Percentiles rank a stretch among this genome's conserved stretches.
Conservation (phyloP, 2,888 invertebrate genomes). For the Adineta ricciae region DNA sequence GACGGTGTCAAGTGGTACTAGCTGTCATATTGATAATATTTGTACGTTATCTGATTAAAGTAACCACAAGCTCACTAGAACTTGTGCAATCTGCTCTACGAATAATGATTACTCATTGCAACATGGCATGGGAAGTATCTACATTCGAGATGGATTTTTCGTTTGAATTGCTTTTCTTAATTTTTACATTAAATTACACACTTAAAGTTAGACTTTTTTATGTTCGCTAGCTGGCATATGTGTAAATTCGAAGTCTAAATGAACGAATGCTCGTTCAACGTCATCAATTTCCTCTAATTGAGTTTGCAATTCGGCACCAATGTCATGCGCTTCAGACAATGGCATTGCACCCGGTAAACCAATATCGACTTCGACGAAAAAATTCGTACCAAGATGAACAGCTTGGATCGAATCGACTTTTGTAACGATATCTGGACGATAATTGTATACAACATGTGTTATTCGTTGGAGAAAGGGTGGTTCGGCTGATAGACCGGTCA, state of each 20-base stretch:
- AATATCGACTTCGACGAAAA: slow-evolving; percentile 50
- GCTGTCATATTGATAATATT: no score
- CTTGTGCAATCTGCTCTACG: no score
- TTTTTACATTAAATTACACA: no score
- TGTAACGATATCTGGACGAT: slow-evolving; percentile 38
- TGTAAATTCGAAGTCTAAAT: slow-evolving; percentile 50
- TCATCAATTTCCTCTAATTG: slow-evolving; percentile 51
- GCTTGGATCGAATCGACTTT: slow-evolving; percentile 38
- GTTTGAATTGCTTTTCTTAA: no score
- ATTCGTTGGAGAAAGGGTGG: slow-evolving; percentile 46
- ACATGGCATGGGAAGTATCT: no score
- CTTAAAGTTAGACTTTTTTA: not conserved
- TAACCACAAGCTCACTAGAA: no score
- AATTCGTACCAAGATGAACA: slow-evolving; percentile 53
- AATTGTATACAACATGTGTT: slow-evolving; percentile 47
- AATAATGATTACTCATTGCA: no score
- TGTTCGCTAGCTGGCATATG: not conserved
- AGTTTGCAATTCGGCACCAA: slow-evolving; percentile 51
- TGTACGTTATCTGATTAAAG: no score
- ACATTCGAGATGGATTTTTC: no score
- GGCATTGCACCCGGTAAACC: slow-evolving; percentile 51
- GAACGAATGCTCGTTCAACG: slow-evolving; percentile 54
- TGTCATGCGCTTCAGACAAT: slow-evolving; percentile 51
- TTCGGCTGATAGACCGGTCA: slow-evolving; percentile 38
- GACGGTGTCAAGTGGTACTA: no score